Base-by-base conservation (phyloP, 2,888 invertebrate species). In the Seladonia tumulorum region DNA sequence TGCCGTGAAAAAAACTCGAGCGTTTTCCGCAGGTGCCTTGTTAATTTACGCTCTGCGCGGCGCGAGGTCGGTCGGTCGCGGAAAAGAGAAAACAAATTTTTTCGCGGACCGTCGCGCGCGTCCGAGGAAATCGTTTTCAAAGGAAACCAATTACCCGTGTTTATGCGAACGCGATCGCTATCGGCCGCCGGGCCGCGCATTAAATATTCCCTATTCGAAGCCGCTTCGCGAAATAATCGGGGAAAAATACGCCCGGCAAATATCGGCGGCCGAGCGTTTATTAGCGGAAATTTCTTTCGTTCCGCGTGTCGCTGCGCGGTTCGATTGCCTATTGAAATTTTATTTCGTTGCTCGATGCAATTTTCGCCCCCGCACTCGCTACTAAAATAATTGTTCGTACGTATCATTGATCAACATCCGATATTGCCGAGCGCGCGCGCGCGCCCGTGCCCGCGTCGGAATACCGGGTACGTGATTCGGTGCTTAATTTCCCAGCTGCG, bases 261-360 rank as follows among this genome's bases (percentile, higher is more conserved):
- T 86, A 82, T 81, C 86, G 81, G 66, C 57, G 22, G 1, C 53
- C 47, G 79, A 60, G 45, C 82, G 68, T 82, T 87, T 82, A 79
- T 87, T 71, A 74, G 39, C 86, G 73, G 73, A 57, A 79, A 86
- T 86, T 87, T 75, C 82, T 86, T 86, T 47, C 72, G 35, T 39
- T 57, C 57, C 7, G 60, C 60, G 71, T 60, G 35, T 16, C 45
- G 45, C 53, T 39, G 5, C 47, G 25, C 14, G 25, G 22, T 35
- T 70, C 76, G 86, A 86, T 75, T 77, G 77, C 22, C 79, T 14
- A 70, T 86, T 74, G 82, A 87, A 87, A 87, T 86, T 86, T 86
- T 87, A 86, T 82, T 77, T 66, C 60, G n/a, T 1, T 10, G 42
- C 42, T 10, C 76, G 81, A 85, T 74, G 76, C 81, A 74, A 86